phyloP scores from a whole-genome alignment of 2,888 invertebrate species.

The Crematogaster levior region DNA sequence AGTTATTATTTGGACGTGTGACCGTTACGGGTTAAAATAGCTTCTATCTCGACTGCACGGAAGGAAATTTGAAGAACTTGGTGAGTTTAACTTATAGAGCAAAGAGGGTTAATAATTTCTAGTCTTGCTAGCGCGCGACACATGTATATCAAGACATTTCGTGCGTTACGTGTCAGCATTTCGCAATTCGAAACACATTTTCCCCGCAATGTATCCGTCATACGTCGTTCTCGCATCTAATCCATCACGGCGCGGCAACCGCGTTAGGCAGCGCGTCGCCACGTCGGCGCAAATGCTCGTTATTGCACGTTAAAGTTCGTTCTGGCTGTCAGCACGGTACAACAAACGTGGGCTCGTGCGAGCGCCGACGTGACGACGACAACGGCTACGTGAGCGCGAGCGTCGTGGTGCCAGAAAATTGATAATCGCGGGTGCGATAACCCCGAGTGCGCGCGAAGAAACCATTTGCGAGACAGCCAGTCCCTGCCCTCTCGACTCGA shows the following conservation, averaged over 20 bases:
- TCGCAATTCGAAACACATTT: constrained; percentile 68
- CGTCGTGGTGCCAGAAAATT: constrained; percentile 39
- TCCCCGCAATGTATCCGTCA: constrained; percentile 74
- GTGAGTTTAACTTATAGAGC: too few relatives aligned
- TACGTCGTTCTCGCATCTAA: constrained; percentile 77
- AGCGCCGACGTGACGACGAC: constrained; percentile 45
- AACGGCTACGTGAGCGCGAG: constrained; percentile 20
- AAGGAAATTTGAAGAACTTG: neutral
- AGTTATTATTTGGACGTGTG: too few relatives aligned
- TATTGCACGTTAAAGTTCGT: constrained; percentile 71
- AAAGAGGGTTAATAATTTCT: neutral
- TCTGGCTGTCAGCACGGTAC: constrained; percentile 66
- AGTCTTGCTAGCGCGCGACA: neutral
- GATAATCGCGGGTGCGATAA: constrained; percentile 48
- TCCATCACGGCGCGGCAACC: constrained; percentile 75
- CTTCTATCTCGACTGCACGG: neutral
- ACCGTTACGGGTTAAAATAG: too few relatives aligned
- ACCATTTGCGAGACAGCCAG: constrained; percentile 36
- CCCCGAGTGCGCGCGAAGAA: constrained; percentile 34
- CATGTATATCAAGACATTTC: neutral
- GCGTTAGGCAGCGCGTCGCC: constrained; percentile 67
- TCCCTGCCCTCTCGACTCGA: neutral
- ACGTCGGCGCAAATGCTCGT: constrained; percentile 68
- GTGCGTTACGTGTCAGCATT: constrained; percentile 18
- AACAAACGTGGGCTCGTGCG: constrained; percentile 68